phyloP scores from a whole-genome alignment of 1,140 invertebrate genomes.

The Berghia stephanieae region DNA sequence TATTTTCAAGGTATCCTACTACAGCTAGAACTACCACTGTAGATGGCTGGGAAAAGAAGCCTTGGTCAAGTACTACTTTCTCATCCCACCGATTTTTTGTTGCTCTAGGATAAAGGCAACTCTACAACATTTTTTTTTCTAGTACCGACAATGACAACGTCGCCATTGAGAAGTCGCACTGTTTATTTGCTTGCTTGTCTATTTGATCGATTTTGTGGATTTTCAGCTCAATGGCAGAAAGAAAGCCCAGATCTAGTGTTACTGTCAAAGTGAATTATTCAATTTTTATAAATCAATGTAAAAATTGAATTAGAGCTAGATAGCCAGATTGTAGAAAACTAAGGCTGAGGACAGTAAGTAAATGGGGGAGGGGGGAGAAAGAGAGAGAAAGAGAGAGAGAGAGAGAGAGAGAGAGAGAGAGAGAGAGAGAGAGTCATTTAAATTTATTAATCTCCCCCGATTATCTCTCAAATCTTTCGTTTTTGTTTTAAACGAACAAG shows the following conservation, averaged over 20 bases:
- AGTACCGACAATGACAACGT: no score
- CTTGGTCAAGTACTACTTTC: no score
- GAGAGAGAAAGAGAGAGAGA: neutral
- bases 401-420: neutral
- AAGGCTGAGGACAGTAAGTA: neutral
- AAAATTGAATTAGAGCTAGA: neutral
- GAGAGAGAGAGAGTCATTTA: constrained; percentile 10
- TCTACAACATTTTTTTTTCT: no score
- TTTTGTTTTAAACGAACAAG: neutral
- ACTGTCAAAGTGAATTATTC: neutral
- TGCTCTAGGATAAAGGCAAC: no score
- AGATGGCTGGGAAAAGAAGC: no score
- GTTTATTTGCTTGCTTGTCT: neutral
- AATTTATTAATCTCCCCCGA: no score
- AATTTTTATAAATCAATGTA: neutral
- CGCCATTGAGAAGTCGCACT: no score
- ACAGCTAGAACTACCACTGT: no score
- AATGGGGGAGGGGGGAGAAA: neutral
- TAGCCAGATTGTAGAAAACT: neutral
- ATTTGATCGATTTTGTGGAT: neutral
- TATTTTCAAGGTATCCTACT: no score
- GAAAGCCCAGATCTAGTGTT: neutral
- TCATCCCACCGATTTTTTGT: no score
- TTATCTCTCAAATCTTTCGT: no score
- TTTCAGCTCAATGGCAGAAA: neutral